These are phyloP conservation scores for Drosophila seclusa DNA, from an alignment of 2,888 invertebrate species.

Conservation along the genomic window DNA sequence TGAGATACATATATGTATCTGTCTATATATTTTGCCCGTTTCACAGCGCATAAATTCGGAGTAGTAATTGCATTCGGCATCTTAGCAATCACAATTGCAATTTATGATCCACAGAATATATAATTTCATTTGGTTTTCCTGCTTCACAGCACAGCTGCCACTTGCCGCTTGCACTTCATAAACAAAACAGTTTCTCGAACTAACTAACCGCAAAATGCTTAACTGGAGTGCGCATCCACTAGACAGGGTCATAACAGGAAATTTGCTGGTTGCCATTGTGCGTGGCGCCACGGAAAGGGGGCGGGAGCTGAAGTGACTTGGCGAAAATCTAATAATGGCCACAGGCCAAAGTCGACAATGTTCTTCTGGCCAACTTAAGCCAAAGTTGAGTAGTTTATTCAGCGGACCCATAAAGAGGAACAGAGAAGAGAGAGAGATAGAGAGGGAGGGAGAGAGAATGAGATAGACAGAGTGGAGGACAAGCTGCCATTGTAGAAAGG, in stretches of 20 bases:
- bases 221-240: conserved; percentile 26
- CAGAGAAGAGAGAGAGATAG: not conserved
- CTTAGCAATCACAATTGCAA: conserved; percentile 35
- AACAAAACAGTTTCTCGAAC: conserved; percentile 62
- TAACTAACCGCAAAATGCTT: conserved; percentile 77
- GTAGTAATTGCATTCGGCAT: conserved; percentile 18
- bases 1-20: conserved; percentile 2
- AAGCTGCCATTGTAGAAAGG: conserved; percentile 30
- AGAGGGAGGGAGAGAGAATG: conserved; percentile 11
- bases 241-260: conserved; percentile 45
- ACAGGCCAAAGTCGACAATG: conserved; percentile 21
- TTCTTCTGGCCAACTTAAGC: conserved; percentile 33
- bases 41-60: conserved; percentile 45
- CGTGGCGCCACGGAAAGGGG: not conserved
- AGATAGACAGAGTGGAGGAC: conserved; percentile 32
- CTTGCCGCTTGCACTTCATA: conserved; percentile 50
- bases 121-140: conserved; percentile 46
- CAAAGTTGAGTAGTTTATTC: conserved; percentile 66
- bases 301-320: conserved; percentile 56
- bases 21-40: conserved; percentile 11
- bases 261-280: conserved; percentile 38
- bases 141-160: conserved; percentile 24
- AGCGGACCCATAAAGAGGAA: conserved; percentile 18
- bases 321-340: conserved; percentile 76
- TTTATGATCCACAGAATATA: conserved; percentile 31